phyloP scores from a whole-genome alignment of 1,140 invertebrate genomes.

The Heliothis virescens region DNA sequence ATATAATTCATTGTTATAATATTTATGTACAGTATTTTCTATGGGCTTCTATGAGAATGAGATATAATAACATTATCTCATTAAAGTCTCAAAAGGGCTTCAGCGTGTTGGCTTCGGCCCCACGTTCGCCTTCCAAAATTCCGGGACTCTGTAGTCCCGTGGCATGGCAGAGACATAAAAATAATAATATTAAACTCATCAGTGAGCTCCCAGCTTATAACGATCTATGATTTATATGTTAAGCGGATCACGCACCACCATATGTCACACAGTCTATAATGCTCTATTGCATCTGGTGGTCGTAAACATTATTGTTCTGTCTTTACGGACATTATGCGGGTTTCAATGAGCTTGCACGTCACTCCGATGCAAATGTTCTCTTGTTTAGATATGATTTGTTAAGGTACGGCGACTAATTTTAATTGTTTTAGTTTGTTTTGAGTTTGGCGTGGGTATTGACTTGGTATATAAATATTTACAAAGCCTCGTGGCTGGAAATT shows the following conservation, averaged over 20 bases:
- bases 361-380: slow-evolving; percentile 27
- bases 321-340: slow-evolving; percentile 59
- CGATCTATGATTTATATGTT: slow-evolving; percentile 43
- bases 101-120: too few species aligned
- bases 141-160: too few species aligned
- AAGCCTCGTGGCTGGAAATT: too few species aligned
- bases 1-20: too few species aligned
- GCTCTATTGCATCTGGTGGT: slow-evolving; percentile 61
- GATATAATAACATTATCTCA: too few species aligned
- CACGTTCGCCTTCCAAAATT: too few species aligned
- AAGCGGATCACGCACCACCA: slow-evolving; percentile 39
- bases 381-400: slow-evolving; percentile 28
- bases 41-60: too few species aligned
- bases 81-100: too few species aligned
- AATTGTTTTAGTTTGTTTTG: slow-evolving; percentile 4
- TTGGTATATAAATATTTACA: too few species aligned
- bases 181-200: too few species aligned
- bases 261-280: slow-evolving; percentile 53
- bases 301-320: slow-evolving; percentile 66
- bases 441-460: background rate
- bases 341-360: slow-evolving; percentile 58
- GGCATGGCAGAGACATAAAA: too few species aligned
- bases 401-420: slow-evolving; percentile 3
- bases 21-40: too few species aligned
- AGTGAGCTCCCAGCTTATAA: slow-evolving; percentile 19